Evolutionary conservation across 2,113 vertebrate genomes (phyloP), one percentile per base, ranked within the genome.

Genomic region (Leucopsar rothschildi): DNA sequence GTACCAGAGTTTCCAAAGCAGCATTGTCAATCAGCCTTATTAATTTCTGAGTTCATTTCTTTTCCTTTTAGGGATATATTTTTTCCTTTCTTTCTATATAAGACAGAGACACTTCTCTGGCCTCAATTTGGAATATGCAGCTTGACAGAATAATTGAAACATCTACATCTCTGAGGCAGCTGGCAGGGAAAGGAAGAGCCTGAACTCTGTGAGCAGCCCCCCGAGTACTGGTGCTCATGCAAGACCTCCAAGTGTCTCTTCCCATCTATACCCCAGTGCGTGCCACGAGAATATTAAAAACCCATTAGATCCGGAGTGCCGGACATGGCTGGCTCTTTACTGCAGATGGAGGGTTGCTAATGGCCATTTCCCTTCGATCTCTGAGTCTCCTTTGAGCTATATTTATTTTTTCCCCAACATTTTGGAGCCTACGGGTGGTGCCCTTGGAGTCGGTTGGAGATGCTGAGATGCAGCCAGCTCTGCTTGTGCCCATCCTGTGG

Each of bases 1-100:
- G 97, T 95, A 95, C 76, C 77, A 96, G 96, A 93, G 96, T 97
- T 97, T 97, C 95, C 94, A 94, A 96, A 96, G 92, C 95, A 93
- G 94, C 87, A 95, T 96, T 97, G 97, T 97, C 97, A 97, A 92
- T 97, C 96, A 97, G 95, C 95, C 94, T 96, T 96, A 97, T 96
- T 96, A 94, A 95, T 97, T 96, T 97, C 94, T 97, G 96, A 97
- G 96, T 96, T 92, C 66, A 90, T 95, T 97, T 92, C 79, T 96
- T 93, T 95, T 91, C 96, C 96, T 97, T 96, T 96, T 95, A 90
- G 92, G 95, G 94, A 91, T 90, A 73, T 92, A 91, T 83, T 65
- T 91, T 77, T 40, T 27, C 57, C 33, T 61, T 50, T 49, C 69
- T 73, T 78, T 86, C 87, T 96, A n/a, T 92, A 35, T 86, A 92